Evolutionary conservation across 1,140 invertebrate species (phyloP), one percentile per base, ranked within the genome.

Genomic region (Piezodorus guildinii): DNA sequence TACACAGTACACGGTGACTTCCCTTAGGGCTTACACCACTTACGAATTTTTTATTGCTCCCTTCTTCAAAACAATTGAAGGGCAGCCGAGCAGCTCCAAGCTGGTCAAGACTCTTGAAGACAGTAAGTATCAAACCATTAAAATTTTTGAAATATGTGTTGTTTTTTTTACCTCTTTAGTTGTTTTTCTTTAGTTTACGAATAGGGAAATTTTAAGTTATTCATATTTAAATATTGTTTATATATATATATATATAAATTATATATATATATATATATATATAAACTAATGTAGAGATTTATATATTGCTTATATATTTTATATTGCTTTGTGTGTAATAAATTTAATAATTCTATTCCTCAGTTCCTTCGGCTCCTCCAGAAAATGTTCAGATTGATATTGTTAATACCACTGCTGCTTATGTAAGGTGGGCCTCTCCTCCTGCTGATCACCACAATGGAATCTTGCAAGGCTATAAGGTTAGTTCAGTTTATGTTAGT

Each of bases 1-100:
- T 1, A 84, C 83, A 4, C 81, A 77, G 21, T 83, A 86, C 71
- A 78, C 86, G 1, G 77, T 93, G 1, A 80, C 80, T 5, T 86
- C 85, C 70, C 75, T 95, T 19, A 81, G 85, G 62, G 91, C 92
- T 69, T 91, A 83, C 70, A 90, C 87, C 10, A 85, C 86, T 70
- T 94, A 94, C 71, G 88, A 93, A 74, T 88, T 92, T 70, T 92
- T 93, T 69, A 77, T 93, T 19, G 86, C 89, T n/a, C 90, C 90
- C 51, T 94, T 88, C 75, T 90, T 85, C 73, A 87, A 88, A 68
- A 85, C 82, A 4, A 82, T 93, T 16, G 87, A 91, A 69, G 90
- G 91, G 0, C 83, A 85, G 68, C 90, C 90, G 5, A 87, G 85
- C 23, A 89, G 88, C 72, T 85, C 85, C 1, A 81, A 83, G 70